A percentile compares a stretch with the other conserved stretches of the same genome.
These are phyloP conservation scores for Rallus limicola DNA, from an alignment of 2,113 vertebrate genomes.

Conservation along the genomic window DNA sequence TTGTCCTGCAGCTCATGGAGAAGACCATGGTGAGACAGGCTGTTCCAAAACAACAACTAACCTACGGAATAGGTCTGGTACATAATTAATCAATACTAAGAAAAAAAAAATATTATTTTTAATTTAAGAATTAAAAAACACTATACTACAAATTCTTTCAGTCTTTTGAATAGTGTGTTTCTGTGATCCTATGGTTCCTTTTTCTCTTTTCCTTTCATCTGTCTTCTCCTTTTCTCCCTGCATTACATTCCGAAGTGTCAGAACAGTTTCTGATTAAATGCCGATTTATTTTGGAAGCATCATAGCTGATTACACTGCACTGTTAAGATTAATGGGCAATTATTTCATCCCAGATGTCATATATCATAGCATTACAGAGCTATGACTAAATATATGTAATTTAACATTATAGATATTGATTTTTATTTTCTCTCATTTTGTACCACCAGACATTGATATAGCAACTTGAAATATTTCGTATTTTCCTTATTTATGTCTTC, in stretches of 20 bases:
- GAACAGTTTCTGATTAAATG: background rate
- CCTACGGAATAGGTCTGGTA: background rate
- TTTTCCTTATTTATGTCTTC: too few relatives aligned
- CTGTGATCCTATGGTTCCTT: background rate
- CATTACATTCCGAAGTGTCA: background rate
- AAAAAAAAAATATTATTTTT: background rate
- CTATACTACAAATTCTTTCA: background rate
- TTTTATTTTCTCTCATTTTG: background rate
- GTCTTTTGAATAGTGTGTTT: background rate
- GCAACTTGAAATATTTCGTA: background rate
- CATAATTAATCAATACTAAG: background rate
- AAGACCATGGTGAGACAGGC: background rate
- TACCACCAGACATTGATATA: background rate
- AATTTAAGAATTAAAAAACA: background rate
- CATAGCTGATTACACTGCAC: background rate
- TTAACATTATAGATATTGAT: background rate
- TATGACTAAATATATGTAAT: background rate
- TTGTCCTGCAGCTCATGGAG: background rate
- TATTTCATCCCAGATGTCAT: background rate
- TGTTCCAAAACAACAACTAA: background rate
- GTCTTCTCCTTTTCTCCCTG: background rate
- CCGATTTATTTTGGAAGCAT: background rate
- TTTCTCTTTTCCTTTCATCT: background rate
- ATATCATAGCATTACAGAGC: background rate
- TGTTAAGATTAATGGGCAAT: background rate